A percentile compares a stretch with the other conserved stretches of the same genome.
Evolutionary conservation across 2,888 invertebrate species (phyloP).

Genomic region (Serripes groenlandicus): DNA sequence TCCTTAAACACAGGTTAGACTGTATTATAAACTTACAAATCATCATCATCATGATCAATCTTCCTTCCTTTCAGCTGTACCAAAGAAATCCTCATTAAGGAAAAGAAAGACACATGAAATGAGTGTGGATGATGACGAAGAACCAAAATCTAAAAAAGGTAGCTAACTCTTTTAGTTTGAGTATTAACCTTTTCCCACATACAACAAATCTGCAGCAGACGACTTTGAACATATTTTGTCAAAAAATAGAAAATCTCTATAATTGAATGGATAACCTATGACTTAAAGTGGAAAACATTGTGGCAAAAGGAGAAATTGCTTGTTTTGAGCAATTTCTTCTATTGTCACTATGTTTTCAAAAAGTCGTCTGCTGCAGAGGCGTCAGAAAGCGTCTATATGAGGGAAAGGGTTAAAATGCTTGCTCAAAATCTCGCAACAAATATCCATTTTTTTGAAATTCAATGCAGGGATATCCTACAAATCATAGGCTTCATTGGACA

Average conservation of each 20-base stretch:
- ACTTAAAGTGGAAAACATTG: not conserved
- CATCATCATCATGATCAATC: no score
- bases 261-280: no score
- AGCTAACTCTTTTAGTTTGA: not conserved
- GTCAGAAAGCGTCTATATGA: not conserved
- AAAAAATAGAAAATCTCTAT: not conserved
- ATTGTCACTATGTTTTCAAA: not conserved
- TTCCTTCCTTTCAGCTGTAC: not conserved
- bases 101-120: conserved; percentile 72
- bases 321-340: not conserved
- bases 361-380: not conserved
- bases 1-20: no score
- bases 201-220: not conserved
- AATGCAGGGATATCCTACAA: no score
- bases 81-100: conserved; percentile 44
- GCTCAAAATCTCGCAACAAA: not conserved
- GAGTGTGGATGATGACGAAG: conserved; percentile 65
- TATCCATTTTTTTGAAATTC: no score
- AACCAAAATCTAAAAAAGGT: conserved; percentile 47
- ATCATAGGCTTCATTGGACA: no score
- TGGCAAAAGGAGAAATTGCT: not conserved
- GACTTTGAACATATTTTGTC: not conserved
- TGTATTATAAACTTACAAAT: no score
- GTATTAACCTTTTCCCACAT: not conserved
- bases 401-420: not conserved